Conservation (phyloP, 2,113 vertebrate species). For the Saguinus imperator region DNA sequence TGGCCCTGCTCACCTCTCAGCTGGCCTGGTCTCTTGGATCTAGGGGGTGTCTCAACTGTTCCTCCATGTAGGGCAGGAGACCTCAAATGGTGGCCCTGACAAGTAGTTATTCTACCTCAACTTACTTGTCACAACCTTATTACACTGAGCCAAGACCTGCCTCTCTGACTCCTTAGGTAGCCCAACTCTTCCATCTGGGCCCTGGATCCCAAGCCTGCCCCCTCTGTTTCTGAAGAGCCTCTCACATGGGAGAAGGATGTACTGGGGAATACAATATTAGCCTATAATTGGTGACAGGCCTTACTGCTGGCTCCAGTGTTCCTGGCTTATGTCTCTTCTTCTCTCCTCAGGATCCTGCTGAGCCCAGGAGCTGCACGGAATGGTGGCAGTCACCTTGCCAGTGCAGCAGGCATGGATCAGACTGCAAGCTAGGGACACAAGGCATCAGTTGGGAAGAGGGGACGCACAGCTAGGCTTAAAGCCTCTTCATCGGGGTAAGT, state of each 20-base stretch:
- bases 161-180: slow-evolving; percentile 23
- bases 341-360: slow-evolving; percentile 68
- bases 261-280: neutral
- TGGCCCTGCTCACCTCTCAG: slow-evolving; percentile 11
- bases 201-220: neutral
- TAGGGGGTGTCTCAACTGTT: neutral
- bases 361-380: slow-evolving; percentile 78
- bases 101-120: neutral
- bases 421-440: slow-evolving; percentile 67
- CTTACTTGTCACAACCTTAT: neutral
- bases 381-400: slow-evolving; percentile 81
- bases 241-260: neutral
- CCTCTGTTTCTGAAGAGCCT: slow-evolving; percentile 35
- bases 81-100: neutral
- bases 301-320: neutral
- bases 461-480: slow-evolving; percentile 65
- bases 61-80: neutral
- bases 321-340: slow-evolving; percentile 51
- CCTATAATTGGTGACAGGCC: neutral
- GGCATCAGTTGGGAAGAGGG: slow-evolving; percentile 62
- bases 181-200: neutral
- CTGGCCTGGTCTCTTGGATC: neutral
- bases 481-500: slow-evolving; percentile 75
- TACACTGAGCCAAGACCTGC: neutral
- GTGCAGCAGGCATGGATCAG: slow-evolving; percentile 79